Evolutionary conservation across 2,113 vertebrate species (phyloP), one percentile per base, ranked within the genome.

Genomic region (Propithecus coquereli): DNA sequence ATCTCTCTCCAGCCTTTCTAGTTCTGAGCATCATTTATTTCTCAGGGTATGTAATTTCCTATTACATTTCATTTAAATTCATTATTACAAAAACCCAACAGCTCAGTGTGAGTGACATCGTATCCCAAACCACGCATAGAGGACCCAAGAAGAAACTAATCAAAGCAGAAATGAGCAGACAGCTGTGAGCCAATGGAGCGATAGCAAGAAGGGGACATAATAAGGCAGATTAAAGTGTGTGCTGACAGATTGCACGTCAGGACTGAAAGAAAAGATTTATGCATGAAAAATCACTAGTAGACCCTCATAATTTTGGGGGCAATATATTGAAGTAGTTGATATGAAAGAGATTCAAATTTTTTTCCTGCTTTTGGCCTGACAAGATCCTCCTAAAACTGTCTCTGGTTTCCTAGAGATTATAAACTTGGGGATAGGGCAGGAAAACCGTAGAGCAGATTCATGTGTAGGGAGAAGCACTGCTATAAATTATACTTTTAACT

Each of bases 171-270:
- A 87, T 76, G 83, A 94, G 74, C 57, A 91, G 93, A 91, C 76
- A 97, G 85, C 83, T 95, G 50, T 76, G 93, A 96, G 88, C 94
- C 94, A 87, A 87, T 79, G 27, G 73, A 81, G 12, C 20, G 32
- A 87, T 4, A 71, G 83, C 52, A n/a, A 83, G 43, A 63, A 47
- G 84, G n/a, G 50, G 77, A 50, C 34, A 25, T 89, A 34, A 37
- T 77, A 88, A 94, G 97, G 50, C 76, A 82, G 68, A 88, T 59
- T 25, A 43, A 50, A 92, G 65, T 25, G 32, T 80, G 54, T 89
- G 52, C 70, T 94, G 94, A 91, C 50, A 95, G 92, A 81, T 77
- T 96, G 96, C 73, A 70, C 76, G 66, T 91, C 79, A 87, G 96
- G 54, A 87, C 47, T 32, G 54, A 90, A 91, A 92, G 17, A 63